Evolutionary conservation across 2,888 invertebrate genomes (phyloP).

Genomic region (Corythucha ciliata): DNA sequence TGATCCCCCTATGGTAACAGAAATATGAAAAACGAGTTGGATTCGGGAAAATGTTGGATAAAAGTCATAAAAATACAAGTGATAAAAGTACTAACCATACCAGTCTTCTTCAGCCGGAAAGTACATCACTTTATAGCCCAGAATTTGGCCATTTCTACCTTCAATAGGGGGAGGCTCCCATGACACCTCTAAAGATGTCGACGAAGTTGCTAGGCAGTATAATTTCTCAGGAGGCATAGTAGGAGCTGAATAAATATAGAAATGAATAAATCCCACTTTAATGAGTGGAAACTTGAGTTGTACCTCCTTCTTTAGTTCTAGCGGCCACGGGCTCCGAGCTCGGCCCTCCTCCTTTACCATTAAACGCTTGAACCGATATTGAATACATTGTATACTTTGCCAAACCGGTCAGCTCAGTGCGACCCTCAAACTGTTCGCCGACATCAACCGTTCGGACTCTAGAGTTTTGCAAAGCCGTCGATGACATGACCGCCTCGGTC

Average conservation of each 20-base stretch:
- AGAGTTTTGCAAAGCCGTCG: too few species aligned
- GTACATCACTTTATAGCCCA: slow-evolving; percentile 76
- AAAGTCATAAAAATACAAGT: too few species aligned
- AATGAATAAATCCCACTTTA: too few species aligned
- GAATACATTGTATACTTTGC: slow-evolving; percentile 72
- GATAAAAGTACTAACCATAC: slow-evolving; percentile 62
- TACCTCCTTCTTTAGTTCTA: slow-evolving; percentile 75
- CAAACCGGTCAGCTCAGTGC: slow-evolving; percentile 58
- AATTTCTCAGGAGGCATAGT: slow-evolving; percentile 75
- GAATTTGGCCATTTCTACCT: slow-evolving; percentile 74
- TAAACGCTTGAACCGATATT: slow-evolving; percentile 77
- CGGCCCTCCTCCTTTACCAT: slow-evolving; percentile 76
- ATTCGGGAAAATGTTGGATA: too few species aligned
- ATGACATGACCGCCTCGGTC: slow-evolving; percentile 35
- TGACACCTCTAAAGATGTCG: slow-evolving; percentile 72
- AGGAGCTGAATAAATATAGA: slow-evolving; percentile 56
- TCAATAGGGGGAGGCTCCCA: slow-evolving; percentile 75
- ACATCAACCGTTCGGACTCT: slow-evolving; percentile 64
- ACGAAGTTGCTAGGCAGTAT: slow-evolving; percentile 69
- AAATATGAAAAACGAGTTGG: slow-evolving; percentile 30
- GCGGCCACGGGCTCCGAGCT: slow-evolving; percentile 69
- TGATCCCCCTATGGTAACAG: slow-evolving; percentile 64
- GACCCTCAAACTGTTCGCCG: slow-evolving; percentile 55
- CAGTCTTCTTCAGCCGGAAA: slow-evolving; percentile 69
- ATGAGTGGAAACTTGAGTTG: slow-evolving; percentile 34